Evolutionary conservation across 2,888 invertebrate species (phyloP), one percentile per base, ranked within the genome.

Genomic region (Leptarthrus brevirostris): DNA sequence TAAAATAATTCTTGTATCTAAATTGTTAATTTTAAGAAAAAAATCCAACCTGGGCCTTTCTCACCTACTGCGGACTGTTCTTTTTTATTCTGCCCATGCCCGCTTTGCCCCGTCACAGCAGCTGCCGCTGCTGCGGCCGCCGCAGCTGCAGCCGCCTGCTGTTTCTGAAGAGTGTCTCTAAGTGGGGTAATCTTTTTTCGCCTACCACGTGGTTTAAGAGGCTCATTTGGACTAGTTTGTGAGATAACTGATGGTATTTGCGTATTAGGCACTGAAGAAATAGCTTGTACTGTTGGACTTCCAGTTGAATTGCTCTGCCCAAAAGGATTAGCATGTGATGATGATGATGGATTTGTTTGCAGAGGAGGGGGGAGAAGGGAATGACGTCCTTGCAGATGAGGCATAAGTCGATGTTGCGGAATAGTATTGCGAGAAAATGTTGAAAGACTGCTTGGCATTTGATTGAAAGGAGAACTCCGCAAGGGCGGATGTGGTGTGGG

Each of bases 91-190:
- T 49, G 49, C 5, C 3, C 16, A 1, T 16, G 49, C 12, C 0
- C 74, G 14, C 14, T 72, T 69, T 4, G 70, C 70, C 18, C 49
- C 49, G 72, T 77, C 44, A 73, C 74, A 24, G 71, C 52, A 30
- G 69, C 81, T 79, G 34, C 81, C 72, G 69, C 80, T 74, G 16
- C 79, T n/a, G 83, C 88, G 72, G 85, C 86, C 54, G 80, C 88
- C 74, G 83, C 89, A 74, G 81, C 89, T 78, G 86, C 89, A 74
- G 85, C 89, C 34, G 86, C 87, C 74, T 84, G 84, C 52, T 84
- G 85, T 73, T 84, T 84, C 79, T 87, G 87, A 82, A 80, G 78
- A 76, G 80, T 84, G 85, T 80, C 87, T 78, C 81, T 81, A 44
- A 85, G 66, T 0, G 85, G 85, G 0, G 85, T 85, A 1, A 85